A percentile compares a stretch with the other conserved stretches of the same genome.
Evolutionary conservation across 2,888 invertebrate genomes (phyloP).

Genomic region (Diarsia mendica): DNA sequence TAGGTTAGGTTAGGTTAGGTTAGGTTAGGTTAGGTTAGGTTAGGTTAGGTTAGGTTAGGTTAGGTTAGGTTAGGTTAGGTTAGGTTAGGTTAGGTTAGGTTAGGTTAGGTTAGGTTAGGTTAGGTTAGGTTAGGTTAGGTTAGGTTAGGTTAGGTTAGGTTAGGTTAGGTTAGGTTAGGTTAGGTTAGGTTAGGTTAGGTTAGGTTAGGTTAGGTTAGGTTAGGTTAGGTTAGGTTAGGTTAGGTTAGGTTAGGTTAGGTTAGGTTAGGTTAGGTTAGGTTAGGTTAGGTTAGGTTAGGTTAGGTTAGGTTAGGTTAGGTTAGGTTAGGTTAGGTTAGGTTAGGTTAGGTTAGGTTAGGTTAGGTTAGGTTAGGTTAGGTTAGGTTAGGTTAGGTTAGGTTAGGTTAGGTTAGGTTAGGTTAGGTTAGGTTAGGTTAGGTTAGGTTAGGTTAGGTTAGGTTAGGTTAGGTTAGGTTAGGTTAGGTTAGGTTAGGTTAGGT

Average conservation of each 20-base stretch:
- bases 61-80: slow-evolving; percentile 36
- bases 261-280: slow-evolving; percentile 53
- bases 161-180: slow-evolving; percentile 33
- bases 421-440: slow-evolving; percentile 54
- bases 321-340: slow-evolving; percentile 51
- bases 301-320: slow-evolving; percentile 51
- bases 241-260: slow-evolving; percentile 45
- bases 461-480: slow-evolving; percentile 64
- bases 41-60: slow-evolving; percentile 46
- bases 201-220: slow-evolving; percentile 31
- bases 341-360: slow-evolving; percentile 51
- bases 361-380: slow-evolving; percentile 51
- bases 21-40: slow-evolving; percentile 26
- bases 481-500: slow-evolving; percentile 62
- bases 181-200: slow-evolving; percentile 29
- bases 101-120: slow-evolving; percentile 27
- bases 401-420: slow-evolving; percentile 39
- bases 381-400: slow-evolving; percentile 47
- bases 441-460: slow-evolving; percentile 60
- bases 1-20: slow-evolving; percentile 45
- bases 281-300: slow-evolving; percentile 50
- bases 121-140: slow-evolving; percentile 42
- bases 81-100: slow-evolving; percentile 36
- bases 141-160: slow-evolving; percentile 44
- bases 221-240: slow-evolving; percentile 33